Evolutionary conservation across 1,140 invertebrate genomes (phyloP), one percentile per base, ranked within the genome.

Genomic region (Cecropterus lyciades): DNA sequence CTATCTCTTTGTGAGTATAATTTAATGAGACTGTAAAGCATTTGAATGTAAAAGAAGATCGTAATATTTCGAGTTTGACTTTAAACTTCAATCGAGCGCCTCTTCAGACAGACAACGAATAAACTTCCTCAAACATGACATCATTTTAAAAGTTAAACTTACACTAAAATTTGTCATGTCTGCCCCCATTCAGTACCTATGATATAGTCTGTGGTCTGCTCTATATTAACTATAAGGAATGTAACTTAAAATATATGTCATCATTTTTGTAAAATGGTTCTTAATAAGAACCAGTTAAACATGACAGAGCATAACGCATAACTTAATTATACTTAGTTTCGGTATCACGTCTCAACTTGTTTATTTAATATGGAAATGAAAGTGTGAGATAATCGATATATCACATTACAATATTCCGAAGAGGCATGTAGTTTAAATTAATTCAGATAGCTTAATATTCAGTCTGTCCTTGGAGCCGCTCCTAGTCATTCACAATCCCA

Each of bases 401-500:
- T 67, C 52, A 64, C 53, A 65, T 67, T 51, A 60, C 14, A 63
- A 42, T 56, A 42, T 66, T 73, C 59, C 72, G 76, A 83, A 83
- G 77, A 83, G 80, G 79, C 68, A 37, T 60, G 64, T 40, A n/a
- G 43, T 59, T 75, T 79, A 89, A 52, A 91, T 69, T 71, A 91
- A 85, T 69, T 87, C 81, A 65, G 78, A 80, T 52, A 80, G 86
- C 63, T 90, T 91, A n/a, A 89, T 75, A 75, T 85, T 90, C 69
- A 90, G 83, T 82, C 87, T 91, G 82, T 85, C 80, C 71, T 88
- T 89, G 60, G 86, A 88, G 84, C 69, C 78, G 86, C 86, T 85
- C 80, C 84, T 88, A 73, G 82, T 80, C 84, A 89, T 92, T 91
- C 94, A 95, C 92, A 94, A 96, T 88, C 96, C 96, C 87, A 96